phyloP scores from a whole-genome alignment of 2,113 vertebrate species.

The Ophiodon elongatus region DNA sequence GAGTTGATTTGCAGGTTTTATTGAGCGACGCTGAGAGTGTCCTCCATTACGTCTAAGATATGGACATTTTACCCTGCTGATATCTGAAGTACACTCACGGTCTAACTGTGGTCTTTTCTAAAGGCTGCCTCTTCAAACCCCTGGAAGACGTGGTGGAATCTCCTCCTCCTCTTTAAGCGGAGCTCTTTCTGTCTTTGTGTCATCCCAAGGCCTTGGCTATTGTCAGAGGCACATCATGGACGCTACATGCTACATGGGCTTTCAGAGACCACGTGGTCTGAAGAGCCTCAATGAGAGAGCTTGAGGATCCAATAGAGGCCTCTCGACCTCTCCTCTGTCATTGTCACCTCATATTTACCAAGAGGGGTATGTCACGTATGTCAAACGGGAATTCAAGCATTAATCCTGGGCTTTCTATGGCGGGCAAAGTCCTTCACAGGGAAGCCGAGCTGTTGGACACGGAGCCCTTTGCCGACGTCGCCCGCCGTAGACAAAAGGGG shows the following conservation, averaged over 20 bases:
- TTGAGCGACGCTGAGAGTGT: background rate
- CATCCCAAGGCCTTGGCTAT: constrained; percentile 11
- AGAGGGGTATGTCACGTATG: background rate
- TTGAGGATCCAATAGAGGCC: constrained; percentile 21
- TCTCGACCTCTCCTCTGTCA: background rate
- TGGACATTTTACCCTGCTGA: background rate
- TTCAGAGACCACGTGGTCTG: background rate
- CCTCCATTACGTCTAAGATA: background rate
- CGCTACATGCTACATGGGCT: background rate
- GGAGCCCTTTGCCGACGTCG: constrained; percentile 59
- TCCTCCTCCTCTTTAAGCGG: background rate
- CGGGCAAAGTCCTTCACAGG: constrained; percentile 42
- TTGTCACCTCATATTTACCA: background rate
- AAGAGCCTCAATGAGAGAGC: constrained; percentile 37
- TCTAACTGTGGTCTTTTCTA: background rate
- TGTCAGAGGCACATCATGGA: background rate
- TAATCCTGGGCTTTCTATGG: background rate
- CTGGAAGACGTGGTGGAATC: background rate
- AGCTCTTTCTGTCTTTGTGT: constrained; percentile 18
- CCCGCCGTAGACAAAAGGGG: constrained; percentile 75
- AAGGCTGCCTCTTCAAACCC: background rate
- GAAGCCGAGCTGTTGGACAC: constrained; percentile 56
- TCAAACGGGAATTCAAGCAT: constrained; percentile 3
- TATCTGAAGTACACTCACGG: background rate
- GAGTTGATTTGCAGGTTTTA: background rate